Evolutionary conservation across 2,888 invertebrate species (phyloP).

Genomic region (Spisula solida): DNA sequence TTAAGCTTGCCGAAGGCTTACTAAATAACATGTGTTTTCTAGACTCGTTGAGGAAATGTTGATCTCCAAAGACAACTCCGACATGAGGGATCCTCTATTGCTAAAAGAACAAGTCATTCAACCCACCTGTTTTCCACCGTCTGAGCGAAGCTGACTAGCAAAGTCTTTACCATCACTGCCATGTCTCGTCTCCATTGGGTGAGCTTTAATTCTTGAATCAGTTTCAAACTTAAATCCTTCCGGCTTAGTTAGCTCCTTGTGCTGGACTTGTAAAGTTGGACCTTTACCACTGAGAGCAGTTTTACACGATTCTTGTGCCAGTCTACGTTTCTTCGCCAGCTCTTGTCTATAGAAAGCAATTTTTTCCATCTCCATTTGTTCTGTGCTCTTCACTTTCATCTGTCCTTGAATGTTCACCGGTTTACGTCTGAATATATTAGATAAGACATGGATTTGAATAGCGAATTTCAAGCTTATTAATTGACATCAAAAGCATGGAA

Average conservation of each 20-base stretch:
- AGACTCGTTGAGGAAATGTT: no score
- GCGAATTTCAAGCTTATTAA: no score
- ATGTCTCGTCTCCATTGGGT: conserved; percentile 64
- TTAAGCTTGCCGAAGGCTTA: no score
- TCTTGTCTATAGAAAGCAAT: conserved; percentile 80
- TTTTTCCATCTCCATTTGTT: conserved; percentile 83
- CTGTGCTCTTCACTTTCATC: conserved; percentile 76
- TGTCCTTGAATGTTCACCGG: conserved; percentile 62
- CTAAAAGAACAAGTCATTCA: background rate
- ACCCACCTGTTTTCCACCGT: conserved; percentile 48
- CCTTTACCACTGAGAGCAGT: conserved; percentile 70
- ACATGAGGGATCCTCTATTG: no score
- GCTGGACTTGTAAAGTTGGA: conserved; percentile 63
- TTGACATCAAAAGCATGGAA: no score
- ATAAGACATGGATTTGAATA: background rate
- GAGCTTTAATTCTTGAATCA: conserved; percentile 81
- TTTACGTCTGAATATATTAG: conserved; percentile 65
- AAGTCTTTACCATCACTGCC: conserved; percentile 76
- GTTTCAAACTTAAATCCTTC: conserved; percentile 83
- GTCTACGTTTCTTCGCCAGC: conserved; percentile 77
- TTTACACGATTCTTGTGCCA: conserved; percentile 80
- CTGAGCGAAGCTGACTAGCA: conserved; percentile 74
- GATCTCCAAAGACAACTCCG: no score
- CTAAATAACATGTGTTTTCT: no score
- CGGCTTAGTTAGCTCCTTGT: conserved; percentile 77